phyloP scores from a whole-genome alignment of 2,797 vertebrate genomes.

The Hozukius guyotensis region DNA sequence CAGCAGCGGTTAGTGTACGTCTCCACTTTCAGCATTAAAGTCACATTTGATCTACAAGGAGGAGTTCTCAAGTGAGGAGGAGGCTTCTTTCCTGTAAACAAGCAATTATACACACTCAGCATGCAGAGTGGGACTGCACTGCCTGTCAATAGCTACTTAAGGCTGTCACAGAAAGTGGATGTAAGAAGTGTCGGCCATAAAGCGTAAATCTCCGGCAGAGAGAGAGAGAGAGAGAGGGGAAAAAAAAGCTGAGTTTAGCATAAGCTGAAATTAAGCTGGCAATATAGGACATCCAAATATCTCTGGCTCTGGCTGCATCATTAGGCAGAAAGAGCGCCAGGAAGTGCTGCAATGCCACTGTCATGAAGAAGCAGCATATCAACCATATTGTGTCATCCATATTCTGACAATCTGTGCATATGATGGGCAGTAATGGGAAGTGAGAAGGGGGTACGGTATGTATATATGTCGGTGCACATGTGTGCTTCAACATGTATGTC shows the following conservation, averaged over 20 bases:
- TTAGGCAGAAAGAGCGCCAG: slow-evolving; percentile 63
- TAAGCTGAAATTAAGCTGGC: slow-evolving; percentile 83
- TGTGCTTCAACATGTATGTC: slow-evolving; percentile 26
- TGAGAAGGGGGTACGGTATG: background rate
- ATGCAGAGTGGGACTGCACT: slow-evolving; percentile 62
- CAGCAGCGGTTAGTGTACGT: slow-evolving; percentile 15
- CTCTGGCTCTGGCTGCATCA: slow-evolving; percentile 67
- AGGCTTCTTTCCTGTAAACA: slow-evolving; percentile 74
- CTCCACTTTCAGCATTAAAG: slow-evolving; percentile 57
- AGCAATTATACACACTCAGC: slow-evolving; percentile 79
- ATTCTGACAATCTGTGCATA: slow-evolving; percentile 32
- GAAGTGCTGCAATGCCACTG: slow-evolving; percentile 53
- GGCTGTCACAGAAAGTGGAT: slow-evolving; percentile 75
- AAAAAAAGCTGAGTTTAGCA: slow-evolving; percentile 71
- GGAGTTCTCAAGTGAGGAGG: slow-evolving; percentile 54
- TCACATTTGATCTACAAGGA: slow-evolving; percentile 61
- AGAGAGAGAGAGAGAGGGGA: background rate
- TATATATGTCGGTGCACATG: slow-evolving; percentile 13
- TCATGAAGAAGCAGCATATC: slow-evolving; percentile 46
- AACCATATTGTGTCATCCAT: slow-evolving; percentile 37
- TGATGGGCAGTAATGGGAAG: slow-evolving; percentile 47
- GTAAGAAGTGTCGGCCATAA: slow-evolving; percentile 67
- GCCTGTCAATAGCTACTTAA: slow-evolving; percentile 79
- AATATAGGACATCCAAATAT: slow-evolving; percentile 75
- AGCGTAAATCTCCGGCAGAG: slow-evolving; percentile 66